Evolutionary conservation across 2,888 invertebrate species (phyloP).

Genomic region (Campoplex nolae): DNA sequence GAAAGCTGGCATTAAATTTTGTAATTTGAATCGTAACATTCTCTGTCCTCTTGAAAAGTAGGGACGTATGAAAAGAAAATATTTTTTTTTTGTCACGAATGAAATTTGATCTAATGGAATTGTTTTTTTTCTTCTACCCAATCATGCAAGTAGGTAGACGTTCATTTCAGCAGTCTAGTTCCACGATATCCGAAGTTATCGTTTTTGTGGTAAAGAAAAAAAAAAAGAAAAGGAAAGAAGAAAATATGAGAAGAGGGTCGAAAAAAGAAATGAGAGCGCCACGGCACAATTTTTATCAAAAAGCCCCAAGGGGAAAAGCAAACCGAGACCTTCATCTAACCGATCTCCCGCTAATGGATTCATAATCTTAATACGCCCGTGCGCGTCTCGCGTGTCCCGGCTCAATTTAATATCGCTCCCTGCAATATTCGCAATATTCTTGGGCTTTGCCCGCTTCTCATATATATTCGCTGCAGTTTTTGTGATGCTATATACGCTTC

Average conservation of each 20-base stretch:
- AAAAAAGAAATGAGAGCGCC: slow-evolving; percentile 25
- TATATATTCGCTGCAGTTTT: slow-evolving; percentile 57
- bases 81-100: slow-evolving; percentile 3
- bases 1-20: slow-evolving; percentile 22
- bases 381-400: slow-evolving; percentile 76
- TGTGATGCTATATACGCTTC: slow-evolving; percentile 47
- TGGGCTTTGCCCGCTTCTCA: slow-evolving; percentile 50
- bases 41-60: not conserved
- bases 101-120: not conserved
- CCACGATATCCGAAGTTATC: slow-evolving; percentile 40
- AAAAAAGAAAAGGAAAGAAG: not conserved
- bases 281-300: slow-evolving; percentile 60
- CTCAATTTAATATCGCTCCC: slow-evolving; percentile 77
- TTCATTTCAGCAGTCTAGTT: slow-evolving; percentile 1
- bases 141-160: not conserved
- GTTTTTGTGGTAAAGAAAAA: slow-evolving; percentile 11
- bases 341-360: slow-evolving; percentile 79
- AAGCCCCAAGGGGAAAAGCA: slow-evolving; percentile 47
- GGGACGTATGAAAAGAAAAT: not conserved
- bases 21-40: not conserved
- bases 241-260: slow-evolving; percentile 26
- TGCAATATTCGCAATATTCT: slow-evolving; percentile 69
- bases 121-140: not conserved
- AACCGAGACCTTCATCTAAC: slow-evolving; percentile 66
- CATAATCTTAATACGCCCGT: slow-evolving; percentile 80